A percentile compares a stretch with the other conserved stretches of the same genome.
These are phyloP conservation scores for Clusia tigrina DNA, from an alignment of 2,888 invertebrate genomes.

Conservation along the genomic window DNA sequence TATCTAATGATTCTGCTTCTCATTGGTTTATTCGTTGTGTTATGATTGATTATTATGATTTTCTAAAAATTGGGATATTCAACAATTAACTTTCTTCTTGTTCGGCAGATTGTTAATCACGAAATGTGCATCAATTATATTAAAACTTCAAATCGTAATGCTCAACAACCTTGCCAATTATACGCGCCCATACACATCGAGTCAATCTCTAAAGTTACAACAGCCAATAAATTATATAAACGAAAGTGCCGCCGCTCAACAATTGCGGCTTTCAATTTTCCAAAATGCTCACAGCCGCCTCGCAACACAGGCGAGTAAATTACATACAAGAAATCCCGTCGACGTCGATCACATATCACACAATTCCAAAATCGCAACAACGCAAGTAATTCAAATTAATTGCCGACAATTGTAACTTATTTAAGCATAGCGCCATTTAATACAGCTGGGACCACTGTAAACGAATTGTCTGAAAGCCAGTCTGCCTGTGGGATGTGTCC, in stretches of 20 bases:
- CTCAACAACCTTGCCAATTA: too few species aligned
- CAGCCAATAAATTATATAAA: constrained; percentile 50
- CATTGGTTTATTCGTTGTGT: too few species aligned
- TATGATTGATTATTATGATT: too few species aligned
- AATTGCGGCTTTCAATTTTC: neutral
- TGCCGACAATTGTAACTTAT: constrained; percentile 52
- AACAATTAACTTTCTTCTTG: too few species aligned
- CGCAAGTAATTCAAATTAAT: constrained; percentile 54
- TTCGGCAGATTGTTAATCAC: too few species aligned
- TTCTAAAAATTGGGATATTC: too few species aligned
- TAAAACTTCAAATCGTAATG: too few species aligned
- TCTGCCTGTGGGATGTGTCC: neutral
- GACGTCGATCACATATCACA: constrained; percentile 11
- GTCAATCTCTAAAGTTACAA: constrained; percentile 48
- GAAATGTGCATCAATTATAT: too few species aligned
- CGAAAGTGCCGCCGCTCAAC: neutral
- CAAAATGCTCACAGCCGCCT: neutral
- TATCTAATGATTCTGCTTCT: too few species aligned
- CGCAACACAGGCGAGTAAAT: neutral
- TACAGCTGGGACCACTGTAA: constrained; percentile 21
- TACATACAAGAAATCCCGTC: constrained; percentile 15
- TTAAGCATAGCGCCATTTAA: constrained; percentile 51
- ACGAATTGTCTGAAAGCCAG: constrained; percentile 1
- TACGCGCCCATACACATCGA: too few species aligned
- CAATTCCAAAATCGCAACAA: constrained; percentile 45